Base-by-base conservation (phyloP, 2,888 invertebrate genomes). In the Ecliptopera silaceata region DNA sequence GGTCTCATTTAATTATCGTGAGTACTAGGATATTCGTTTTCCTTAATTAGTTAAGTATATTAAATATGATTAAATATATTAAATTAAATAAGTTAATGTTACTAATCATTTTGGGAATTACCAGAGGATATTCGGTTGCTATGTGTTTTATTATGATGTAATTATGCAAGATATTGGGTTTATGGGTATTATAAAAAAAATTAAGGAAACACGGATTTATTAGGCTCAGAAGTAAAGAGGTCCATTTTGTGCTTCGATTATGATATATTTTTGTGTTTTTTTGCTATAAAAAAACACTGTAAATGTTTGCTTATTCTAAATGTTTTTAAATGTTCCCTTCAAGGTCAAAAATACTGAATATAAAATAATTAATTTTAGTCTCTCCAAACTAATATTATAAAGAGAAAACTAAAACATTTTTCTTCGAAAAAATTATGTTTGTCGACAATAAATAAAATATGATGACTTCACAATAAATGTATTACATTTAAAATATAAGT, bases 391-490 rank as follows among this genome's bases (percentile, higher is more conserved):
- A n/a, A n/a, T n/a, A n/a, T n/a, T n/a, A n/a, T n/a, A n/a, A n/a
- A n/a, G n/a, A n/a, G n/a, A n/a, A n/a, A n/a, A n/a, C n/a, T n/a
- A n/a, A n/a, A n/a, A n/a, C n/a, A n/a, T n/a, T n/a, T n/a, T n/a
- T n/a, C n/a, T n/a, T n/a, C n/a, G 32, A 32, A 32, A n/a, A n/a
- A n/a, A 2, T 32, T 11, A 2, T n/a, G 2, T 4, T 2, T 5
- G 22, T 1, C 26, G 8, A 26, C 6, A 26, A 31, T 31, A 31
- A 31, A 31, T n/a, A 11, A 31, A 10, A 32, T 47, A 31, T 55
- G 11, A 6, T 29, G 44, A 31, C 53, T 59, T 53, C 57, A 57
- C 53, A 63, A 63, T 60, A 47, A 56, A 56, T 59, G 6, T 26
- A 45, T 51, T 55, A 53, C 41, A 41, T 45, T 53, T 31, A n/a